Evolutionary conservation across 2,797 vertebrate genomes (phyloP), one percentile per base, ranked within the genome.

Genomic region (Platyrinchus mystaceus): DNA sequence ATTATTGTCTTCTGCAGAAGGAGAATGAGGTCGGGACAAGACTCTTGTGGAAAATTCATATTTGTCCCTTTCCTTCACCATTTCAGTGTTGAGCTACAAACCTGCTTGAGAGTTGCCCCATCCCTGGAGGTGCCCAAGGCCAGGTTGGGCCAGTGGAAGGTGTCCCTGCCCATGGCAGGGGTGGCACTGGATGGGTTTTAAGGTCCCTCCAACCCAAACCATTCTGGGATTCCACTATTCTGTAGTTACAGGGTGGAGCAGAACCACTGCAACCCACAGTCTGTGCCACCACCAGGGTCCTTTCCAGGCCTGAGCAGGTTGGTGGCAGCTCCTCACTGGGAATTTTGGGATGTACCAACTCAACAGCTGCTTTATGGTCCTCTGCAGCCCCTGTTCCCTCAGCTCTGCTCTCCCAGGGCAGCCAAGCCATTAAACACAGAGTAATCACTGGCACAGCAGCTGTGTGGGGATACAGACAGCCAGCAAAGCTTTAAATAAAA

Each of bases 401-500:
- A 3, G 60, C 79, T 55, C 3, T 9, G 52, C 56, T 78, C 52
- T 87, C 79, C 75, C 71, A 47, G 36, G 87, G 32, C 17, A 87
- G 84, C n/a, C 39, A 23, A 36, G 74, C 81, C 74, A 46, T 80
- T 64, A 88, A 96, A 77, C 32, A 60, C 52, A 27, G 36, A 34
- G 60, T 74, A 68, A 92, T 87, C 81, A 69, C 77, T 89, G 84
- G 86, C 87, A 71, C 32, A 41, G 93, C 93, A 84, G 91, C 41
- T 47, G 39, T 62, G 39, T 69, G 3, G 27, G 83, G 70, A 89
- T 79, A 30, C 93, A 84, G 74, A 68, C 74, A 66, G 56, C 37
- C 36, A 89, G 68, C 70, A 73, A 47, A 30, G 62, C 34, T 93
- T 94, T 62, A 87, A 92, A 89, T 82, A 79, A 90, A 94, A 79